Evolutionary conservation across 1,140 invertebrate species (phyloP), one percentile per base, ranked within the genome.

Genomic region (Bombus pyrosoma): DNA sequence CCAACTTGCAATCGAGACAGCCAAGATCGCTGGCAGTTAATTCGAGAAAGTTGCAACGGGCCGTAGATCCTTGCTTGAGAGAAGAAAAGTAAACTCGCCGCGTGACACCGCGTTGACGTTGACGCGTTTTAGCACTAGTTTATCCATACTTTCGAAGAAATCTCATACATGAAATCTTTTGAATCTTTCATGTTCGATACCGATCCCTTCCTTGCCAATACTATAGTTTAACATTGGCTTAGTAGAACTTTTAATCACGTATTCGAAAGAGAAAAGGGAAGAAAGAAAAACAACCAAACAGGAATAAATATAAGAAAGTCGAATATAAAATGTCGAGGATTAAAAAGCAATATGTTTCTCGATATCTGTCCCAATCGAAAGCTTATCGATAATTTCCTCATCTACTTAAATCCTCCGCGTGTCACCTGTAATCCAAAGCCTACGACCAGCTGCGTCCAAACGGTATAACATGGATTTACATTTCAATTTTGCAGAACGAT

Each of bases 41-140:
- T 81, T 82, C 75, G 81, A 84, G 81, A 84, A 79, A 84, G 62
- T 69, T 81, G 83, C 71, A 78, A 83, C 75, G 69, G 69, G 59
- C 86, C 76, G 77, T 84, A 66, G 53, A 71, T 69, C 68, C 53
- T 43, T 69, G 39, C 71, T 32, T 10, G 72, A 39, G 75, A 53
- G 59, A 69, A 68, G 69, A 62, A 66, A 79, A 83, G 53, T 15
- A 15, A 37, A 84, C 82, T 79, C 37, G 64, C 22, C 41, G 64
- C 12, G 32, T 53, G 66, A 57, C 25, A 59, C 39, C 32, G 3
- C 57, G 3, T 8, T 13, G 10, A 59, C 47, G 18, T 53, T 22
- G 47, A 22, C 18, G 5, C 18, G 47, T 53, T 53, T 53, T 53
- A 8, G 1, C 47, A 8, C 18, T 53, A 53, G 47, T 22, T 22